Conservation (phyloP, 2,797 vertebrate species). For the Sardinella longiceps region DNA sequence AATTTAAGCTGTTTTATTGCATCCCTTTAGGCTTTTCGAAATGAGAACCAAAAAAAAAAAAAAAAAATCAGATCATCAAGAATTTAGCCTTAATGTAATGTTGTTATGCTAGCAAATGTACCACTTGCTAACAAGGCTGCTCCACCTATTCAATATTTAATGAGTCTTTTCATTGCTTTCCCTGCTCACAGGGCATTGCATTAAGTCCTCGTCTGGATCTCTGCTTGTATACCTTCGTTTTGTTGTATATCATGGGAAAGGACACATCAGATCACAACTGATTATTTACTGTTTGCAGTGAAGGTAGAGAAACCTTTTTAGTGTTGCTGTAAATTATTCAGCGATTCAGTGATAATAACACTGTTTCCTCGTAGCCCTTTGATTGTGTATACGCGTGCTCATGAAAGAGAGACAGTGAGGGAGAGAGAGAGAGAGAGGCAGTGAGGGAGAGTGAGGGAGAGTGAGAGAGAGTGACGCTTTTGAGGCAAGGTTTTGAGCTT, state of each 20-base stretch:
- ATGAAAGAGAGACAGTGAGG: neutral
- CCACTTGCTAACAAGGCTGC: conserved; percentile 57
- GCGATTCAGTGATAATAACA: conserved; percentile 32
- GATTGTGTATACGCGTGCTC: neutral
- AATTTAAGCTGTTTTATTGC: conserved; percentile 21
- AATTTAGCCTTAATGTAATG: conserved; percentile 58
- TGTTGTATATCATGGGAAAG: neutral
- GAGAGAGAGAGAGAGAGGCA: neutral
- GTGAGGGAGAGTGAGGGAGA: no score
- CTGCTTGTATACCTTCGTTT: neutral
- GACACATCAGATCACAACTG: conserved; percentile 25
- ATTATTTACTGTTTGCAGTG: conserved; percentile 22
- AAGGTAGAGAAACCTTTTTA: conserved; percentile 9
- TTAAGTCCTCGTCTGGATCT: neutral
- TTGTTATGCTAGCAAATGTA: conserved; percentile 65
- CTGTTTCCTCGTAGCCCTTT: conserved; percentile 29
- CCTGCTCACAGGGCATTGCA: neutral
- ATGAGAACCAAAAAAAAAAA: conserved; percentile 35
- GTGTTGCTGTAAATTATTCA: conserved; percentile 50
- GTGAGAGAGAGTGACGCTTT: neutral
- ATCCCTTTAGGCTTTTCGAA: neutral
- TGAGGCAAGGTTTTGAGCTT: no score
- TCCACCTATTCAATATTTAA: conserved; percentile 68
- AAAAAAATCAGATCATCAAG: conserved; percentile 57
- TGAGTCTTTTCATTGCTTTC: conserved; percentile 44